Evolutionary conservation across 1,140 invertebrate genomes (phyloP).

Genomic region (Dolichoris vasculosae): DNA sequence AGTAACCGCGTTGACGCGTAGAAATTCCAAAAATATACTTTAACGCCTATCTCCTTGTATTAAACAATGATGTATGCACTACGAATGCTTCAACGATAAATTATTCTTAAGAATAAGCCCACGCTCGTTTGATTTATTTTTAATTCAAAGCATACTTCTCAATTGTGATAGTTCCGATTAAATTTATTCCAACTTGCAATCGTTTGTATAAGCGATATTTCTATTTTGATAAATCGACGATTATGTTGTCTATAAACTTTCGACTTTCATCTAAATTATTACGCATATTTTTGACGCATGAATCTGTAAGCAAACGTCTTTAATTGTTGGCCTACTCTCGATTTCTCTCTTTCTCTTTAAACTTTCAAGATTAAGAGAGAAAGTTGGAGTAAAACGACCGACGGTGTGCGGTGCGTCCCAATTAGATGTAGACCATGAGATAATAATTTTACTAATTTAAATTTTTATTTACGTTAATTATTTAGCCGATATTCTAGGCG

Average conservation of each 20-base stretch:
- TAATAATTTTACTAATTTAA: background rate
- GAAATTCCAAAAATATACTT: no score
- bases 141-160: no score
- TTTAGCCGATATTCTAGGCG: background rate
- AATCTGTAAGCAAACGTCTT: background rate
- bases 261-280: background rate
- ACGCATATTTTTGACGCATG: background rate
- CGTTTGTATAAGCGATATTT: no score
- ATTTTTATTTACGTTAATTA: background rate
- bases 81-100: no score
- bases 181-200: no score
- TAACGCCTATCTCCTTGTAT: no score
- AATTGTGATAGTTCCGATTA: no score
- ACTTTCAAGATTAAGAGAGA: background rate
- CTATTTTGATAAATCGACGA: background rate
- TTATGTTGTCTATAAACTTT: background rate
- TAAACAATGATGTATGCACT: no score
- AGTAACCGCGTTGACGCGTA: no score
- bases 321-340: background rate
- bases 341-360: background rate
- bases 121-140: no score
- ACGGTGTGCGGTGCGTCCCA: background rate
- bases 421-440: background rate
- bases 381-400: background rate
- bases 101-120: no score